Evolutionary conservation across 2,888 invertebrate species (phyloP), one percentile per base, ranked within the genome.

Genomic region (Pseudococcus jackbeardsleyi): DNA sequence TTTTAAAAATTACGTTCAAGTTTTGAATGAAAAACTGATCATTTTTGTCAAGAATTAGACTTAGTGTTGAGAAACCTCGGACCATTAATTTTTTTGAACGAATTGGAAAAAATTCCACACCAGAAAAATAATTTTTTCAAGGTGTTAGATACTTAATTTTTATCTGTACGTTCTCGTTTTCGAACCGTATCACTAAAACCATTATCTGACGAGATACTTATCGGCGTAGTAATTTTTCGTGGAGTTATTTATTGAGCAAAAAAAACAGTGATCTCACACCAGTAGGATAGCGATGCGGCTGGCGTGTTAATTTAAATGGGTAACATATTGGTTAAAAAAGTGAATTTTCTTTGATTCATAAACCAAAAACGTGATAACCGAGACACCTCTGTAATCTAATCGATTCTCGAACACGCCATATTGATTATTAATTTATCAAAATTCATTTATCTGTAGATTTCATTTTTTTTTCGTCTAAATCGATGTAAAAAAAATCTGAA

Each of bases 341-440:
- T 82, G 79, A 82, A 82, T 82, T 82, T 12, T n/a, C 46, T 82
- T 82, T 82, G 79, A 79, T 79, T 79, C 79, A 79, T 68, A 68
- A n/a, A 42, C 42, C 42, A 79, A 42, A 42, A 39, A 7, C n/a
- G 9, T 79, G 79, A 79, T 79, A 79, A 79, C 42, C 39, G 42
- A n/a, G 4, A 46, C 79, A 46, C 79, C 79, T 82, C 17, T 46
- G n/a, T 82, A 82, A 82, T 82, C 79, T 82, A 82, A 82, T 42
- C 79, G 79, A 79, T 7, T 79, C 15, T 79, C 26, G 59, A 59
- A 59, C n/a, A 59, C 59, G n/a, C 42, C 11, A 39, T 79, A 79
- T 79, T 79, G 68, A 82, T 82, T 46, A 46, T 46, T 46, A 82
- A 82, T 82, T 82, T 42, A 82, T 82, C 79, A 19, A 82, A 82